These are phyloP conservation scores for Arctopsyche grandis DNA, from an alignment of 1,140 invertebrate species.

Conservation along the genomic window DNA sequence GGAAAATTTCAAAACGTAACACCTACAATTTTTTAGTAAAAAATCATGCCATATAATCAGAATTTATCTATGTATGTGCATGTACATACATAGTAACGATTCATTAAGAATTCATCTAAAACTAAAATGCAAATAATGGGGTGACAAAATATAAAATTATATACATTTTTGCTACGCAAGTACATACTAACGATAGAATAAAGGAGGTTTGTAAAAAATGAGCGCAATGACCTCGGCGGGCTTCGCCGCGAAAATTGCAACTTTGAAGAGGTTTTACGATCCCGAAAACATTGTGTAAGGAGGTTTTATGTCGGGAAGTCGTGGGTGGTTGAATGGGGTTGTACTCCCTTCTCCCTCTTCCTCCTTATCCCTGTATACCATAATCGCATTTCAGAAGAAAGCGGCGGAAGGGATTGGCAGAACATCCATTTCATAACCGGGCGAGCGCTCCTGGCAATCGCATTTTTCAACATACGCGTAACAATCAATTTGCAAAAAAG, in stretches of 20 bases:
- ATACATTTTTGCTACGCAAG: too few relatives aligned
- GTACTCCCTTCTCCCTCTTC: neutral
- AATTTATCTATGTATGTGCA: too few relatives aligned
- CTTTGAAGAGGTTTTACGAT: neutral
- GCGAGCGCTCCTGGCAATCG: neutral
- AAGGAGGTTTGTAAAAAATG: neutral
- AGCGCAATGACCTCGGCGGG: neutral
- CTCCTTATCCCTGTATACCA: constrained; percentile 2
- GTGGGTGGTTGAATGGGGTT: neutral
- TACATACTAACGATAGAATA: too few relatives aligned
- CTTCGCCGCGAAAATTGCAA: neutral
- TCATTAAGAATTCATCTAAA: too few relatives aligned
- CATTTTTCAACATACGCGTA: constrained; percentile 17
- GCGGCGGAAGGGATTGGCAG: constrained; percentile 32
- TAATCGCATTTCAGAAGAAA: constrained; percentile 38
- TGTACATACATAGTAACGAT: too few relatives aligned
- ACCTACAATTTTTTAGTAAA: too few relatives aligned
- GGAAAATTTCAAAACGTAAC: too few relatives aligned
- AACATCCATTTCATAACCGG: constrained; percentile 30
- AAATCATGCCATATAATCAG: too few relatives aligned
- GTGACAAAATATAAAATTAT: neutral
- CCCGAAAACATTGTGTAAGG: constrained; percentile 17
- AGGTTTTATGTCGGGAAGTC: constrained; percentile 20
- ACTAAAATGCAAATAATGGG: too few relatives aligned
- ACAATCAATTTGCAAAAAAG: constrained; percentile 25